Conservation (phyloP, 2,113 vertebrate species). For the Oryctolagus cuniculus region mOryCun1.1 NC_091432.1:34908001-34908500, state of each 20-base stretch:
- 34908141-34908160: too few relatives aligned
- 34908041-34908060: too few relatives aligned
- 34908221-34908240: constrained; percentile 1
- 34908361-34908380: not conserved
- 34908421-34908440: constrained; percentile 29
- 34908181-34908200: not conserved
- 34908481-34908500: not conserved
- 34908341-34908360: too few relatives aligned
- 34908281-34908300: not conserved
- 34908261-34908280: not conserved
- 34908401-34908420: not conserved
- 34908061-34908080: too few relatives aligned
- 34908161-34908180: not conserved
- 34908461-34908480: constrained; percentile 40
- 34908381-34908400: not conserved
- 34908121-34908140: too few relatives aligned
- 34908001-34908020: too few relatives aligned
- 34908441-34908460: not conserved
- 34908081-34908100: too few relatives aligned
- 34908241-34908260: not conserved
- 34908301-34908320: not conserved
- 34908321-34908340: not conserved
- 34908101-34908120: too few relatives aligned
- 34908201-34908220: not conserved
- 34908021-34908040: too few relatives aligned